Percentiles rank a stretch among this genome's conserved stretches.
phyloP scores from a whole-genome alignment of 2,797 vertebrate genomes.

The Bovichtus diacanthus region DNA sequence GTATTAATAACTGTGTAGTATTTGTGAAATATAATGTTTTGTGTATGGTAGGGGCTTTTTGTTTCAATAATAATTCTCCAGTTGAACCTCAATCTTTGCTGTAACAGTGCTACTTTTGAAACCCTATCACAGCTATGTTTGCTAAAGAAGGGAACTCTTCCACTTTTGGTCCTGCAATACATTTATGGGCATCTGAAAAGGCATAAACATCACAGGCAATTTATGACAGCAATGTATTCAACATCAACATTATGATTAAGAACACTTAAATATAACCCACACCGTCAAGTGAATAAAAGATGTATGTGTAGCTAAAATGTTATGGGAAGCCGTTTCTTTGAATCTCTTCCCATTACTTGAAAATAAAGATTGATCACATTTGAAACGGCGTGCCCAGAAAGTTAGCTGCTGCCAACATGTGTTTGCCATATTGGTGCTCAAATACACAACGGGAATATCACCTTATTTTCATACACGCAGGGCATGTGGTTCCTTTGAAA shows the following conservation, averaged over 20 bases:
- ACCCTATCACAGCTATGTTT: constrained; percentile 45
- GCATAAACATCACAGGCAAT: constrained; percentile 80
- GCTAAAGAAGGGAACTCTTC: constrained; percentile 37
- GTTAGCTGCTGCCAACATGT: constrained; percentile 88
- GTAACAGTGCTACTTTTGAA: constrained; percentile 22
- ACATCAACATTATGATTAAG: constrained; percentile 61
- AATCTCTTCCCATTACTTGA: constrained; percentile 88
- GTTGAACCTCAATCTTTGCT: constrained; percentile 20
- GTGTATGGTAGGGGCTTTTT: constrained; percentile 11
- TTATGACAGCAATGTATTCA: constrained; percentile 72
- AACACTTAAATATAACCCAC: constrained; percentile 83
- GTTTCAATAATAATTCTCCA: constrained; percentile 9
- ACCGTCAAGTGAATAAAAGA: constrained; percentile 86
- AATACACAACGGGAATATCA: constrained; percentile 66
- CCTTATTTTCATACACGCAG: constrained; percentile 58
- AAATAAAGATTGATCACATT: constrained; percentile 84
- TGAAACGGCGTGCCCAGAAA: constrained; percentile 85
- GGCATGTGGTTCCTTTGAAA: constrained; percentile 53
- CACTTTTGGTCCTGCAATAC: constrained; percentile 36
- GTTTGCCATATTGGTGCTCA: constrained; percentile 88
- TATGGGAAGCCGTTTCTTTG: constrained; percentile 89
- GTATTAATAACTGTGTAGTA: constrained; percentile 9
- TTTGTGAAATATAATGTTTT: constrained; percentile 20
- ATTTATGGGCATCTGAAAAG: constrained; percentile 75
- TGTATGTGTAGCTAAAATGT: constrained; percentile 88